These are phyloP conservation scores for Mustelus asterias DNA, from an alignment of 2,113 vertebrate species.

Conservation along the genomic window DNA sequence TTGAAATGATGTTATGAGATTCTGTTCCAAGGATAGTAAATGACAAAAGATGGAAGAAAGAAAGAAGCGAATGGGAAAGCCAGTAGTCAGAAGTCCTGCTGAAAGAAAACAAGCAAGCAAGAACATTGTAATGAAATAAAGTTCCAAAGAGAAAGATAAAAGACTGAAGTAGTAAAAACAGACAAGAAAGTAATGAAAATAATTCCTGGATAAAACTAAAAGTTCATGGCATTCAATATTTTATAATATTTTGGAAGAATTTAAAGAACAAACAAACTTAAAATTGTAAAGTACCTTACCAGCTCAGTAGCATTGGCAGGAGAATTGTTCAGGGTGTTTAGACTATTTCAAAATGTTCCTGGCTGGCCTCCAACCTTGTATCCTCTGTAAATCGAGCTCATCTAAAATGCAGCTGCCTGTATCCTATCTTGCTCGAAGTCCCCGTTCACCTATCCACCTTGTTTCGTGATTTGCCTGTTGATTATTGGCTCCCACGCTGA, in stretches of 20 bases:
- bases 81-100: not conserved
- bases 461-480: too few species aligned
- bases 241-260: not conserved
- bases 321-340: not conserved
- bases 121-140: not conserved
- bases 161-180: not conserved
- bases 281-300: not conserved
- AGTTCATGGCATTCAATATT: not conserved
- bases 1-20: not conserved
- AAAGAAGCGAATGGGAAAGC: not conserved
- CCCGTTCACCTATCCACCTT: too few species aligned
- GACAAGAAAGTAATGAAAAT: not conserved
- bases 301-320: not conserved
- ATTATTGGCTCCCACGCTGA: too few species aligned
- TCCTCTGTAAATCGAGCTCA: not conserved
- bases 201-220: not conserved
- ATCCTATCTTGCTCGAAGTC: not conserved
- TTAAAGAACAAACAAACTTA: not conserved
- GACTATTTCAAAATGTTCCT: not conserved
- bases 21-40: not conserved
- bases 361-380: not conserved
- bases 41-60: not conserved
- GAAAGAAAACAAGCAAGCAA: conserved; percentile 7
- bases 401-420: not conserved
- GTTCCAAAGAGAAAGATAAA: not conserved